A percentile compares a stretch with the other conserved stretches of the same genome.
These are phyloP conservation scores for Campoletis sonorensis DNA, from an alignment of 1,140 invertebrate species.

Conservation along the genomic window DNA sequence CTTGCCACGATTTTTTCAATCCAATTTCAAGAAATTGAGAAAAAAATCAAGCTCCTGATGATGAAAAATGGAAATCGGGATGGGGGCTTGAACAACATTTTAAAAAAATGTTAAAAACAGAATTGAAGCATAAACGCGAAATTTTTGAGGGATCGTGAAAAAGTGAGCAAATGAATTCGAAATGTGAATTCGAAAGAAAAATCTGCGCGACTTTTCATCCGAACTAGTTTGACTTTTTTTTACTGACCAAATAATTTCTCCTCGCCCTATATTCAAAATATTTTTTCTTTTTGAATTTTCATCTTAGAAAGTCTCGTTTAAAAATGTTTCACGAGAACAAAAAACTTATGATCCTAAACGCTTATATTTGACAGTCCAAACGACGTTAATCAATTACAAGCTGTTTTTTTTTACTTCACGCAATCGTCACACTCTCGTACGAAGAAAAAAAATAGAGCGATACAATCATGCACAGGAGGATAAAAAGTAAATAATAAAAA, in stretches of 20 bases:
- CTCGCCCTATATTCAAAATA: not conserved
- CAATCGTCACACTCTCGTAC: not conserved
- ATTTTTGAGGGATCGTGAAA: no score
- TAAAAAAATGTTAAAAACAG: not conserved
- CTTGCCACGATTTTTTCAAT: not conserved
- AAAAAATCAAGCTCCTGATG: not conserved
- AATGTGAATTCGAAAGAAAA: no score
- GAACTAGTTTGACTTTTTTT: no score
- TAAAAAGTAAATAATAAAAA: not conserved
- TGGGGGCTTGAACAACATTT: conserved; percentile 7
- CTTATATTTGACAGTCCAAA: not conserved
- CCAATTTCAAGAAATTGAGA: not conserved
- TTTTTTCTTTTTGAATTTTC: not conserved
- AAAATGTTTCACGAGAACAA: not conserved
- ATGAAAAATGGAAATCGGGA: not conserved
- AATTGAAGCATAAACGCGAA: no score
- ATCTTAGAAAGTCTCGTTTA: not conserved
- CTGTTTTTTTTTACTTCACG: not conserved
- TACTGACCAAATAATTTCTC: no score
- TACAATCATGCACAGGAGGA: not conserved
- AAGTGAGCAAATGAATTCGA: no score
- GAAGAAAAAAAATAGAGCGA: not conserved
- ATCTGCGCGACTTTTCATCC: no score
- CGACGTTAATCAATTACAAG: not conserved
- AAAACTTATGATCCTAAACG: not conserved